phyloP scores from a whole-genome alignment of 2,113 vertebrate species.

The Pandion haliaetus region DNA sequence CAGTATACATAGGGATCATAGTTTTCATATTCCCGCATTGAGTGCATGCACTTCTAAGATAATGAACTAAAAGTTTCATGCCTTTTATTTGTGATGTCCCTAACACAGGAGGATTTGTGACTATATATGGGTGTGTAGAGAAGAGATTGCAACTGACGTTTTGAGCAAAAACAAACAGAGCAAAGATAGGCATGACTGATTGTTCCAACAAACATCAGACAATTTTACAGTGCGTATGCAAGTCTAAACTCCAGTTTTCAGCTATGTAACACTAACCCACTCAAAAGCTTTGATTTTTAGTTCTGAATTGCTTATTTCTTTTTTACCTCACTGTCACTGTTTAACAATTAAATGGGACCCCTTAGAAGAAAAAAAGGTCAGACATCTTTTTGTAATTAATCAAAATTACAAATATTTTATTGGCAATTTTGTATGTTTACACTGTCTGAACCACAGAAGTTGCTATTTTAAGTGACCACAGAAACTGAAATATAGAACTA shows the following conservation, averaged over 20 bases:
- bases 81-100: neutral
- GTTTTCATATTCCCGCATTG: neutral
- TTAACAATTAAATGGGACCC: neutral
- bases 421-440: constrained; percentile 60
- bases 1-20: neutral
- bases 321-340: neutral
- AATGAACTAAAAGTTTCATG: neutral
- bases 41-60: neutral
- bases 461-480: constrained; percentile 47
- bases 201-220: constrained; percentile 18
- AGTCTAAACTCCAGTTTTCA: constrained; percentile 16
- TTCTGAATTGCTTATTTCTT: neutral
- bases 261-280: neutral
- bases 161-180: constrained; percentile 35
- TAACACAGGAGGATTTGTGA: constrained; percentile 18
- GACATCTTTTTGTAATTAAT: neutral
- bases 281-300: neutral
- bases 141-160: neutral
- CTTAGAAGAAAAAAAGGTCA: neutral
- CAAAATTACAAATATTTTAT: constrained; percentile 68
- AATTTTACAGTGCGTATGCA: neutral
- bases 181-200: constrained; percentile 2
- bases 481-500: constrained; percentile 54
- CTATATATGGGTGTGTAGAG: constrained; percentile 47
- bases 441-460: constrained; percentile 10